These are phyloP conservation scores for Semibalanus balanoides DNA, from an alignment of 1,140 invertebrate species.

Conservation along the genomic window DNA sequence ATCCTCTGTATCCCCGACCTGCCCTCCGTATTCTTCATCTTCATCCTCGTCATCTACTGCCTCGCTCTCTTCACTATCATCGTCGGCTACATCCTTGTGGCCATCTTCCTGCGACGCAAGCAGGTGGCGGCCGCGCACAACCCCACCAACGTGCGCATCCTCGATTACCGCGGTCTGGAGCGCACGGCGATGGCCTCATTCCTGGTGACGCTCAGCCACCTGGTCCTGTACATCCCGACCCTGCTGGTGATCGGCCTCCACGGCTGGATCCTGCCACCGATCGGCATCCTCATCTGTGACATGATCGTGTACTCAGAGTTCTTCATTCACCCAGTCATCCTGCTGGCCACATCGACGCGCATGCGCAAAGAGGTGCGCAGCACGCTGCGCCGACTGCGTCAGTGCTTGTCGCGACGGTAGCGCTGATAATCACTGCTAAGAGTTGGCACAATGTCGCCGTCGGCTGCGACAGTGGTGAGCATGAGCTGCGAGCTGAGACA, in stretches of 20 bases:
- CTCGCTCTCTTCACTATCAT: constrained; percentile 24
- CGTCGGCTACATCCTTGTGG: constrained; percentile 24
- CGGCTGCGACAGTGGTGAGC: too few species aligned
- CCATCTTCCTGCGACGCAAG: constrained; percentile 18
- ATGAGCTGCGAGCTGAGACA: too few species aligned
- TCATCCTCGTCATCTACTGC: constrained; percentile 26
- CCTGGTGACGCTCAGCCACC: constrained; percentile 24
- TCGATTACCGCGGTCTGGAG: constrained; percentile 17
- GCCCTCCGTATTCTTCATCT: constrained; percentile 26
- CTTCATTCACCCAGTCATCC: constrained; percentile 25
- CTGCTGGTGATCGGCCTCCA: constrained; percentile 25
- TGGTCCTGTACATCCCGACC: constrained; percentile 24
- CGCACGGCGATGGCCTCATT: constrained; percentile 23
- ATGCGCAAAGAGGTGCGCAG: constrained; percentile 22
- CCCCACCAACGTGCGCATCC: neutral
- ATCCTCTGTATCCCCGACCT: constrained; percentile 27
- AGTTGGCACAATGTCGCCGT: too few species aligned
- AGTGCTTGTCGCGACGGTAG: too few species aligned
- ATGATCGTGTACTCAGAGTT: constrained; percentile 28
- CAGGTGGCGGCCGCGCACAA: constrained; percentile 6
- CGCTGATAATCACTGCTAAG: too few species aligned
- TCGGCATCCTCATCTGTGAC: constrained; percentile 24
- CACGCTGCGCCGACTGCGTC: constrained; percentile 8
- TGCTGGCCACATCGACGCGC: constrained; percentile 23
- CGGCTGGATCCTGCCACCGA: constrained; percentile 23